Percentiles rank a stretch among this genome's conserved stretches.
Conservation (phyloP, 2,113 vertebrate species). For the Lophura nycthemera region DNA sequence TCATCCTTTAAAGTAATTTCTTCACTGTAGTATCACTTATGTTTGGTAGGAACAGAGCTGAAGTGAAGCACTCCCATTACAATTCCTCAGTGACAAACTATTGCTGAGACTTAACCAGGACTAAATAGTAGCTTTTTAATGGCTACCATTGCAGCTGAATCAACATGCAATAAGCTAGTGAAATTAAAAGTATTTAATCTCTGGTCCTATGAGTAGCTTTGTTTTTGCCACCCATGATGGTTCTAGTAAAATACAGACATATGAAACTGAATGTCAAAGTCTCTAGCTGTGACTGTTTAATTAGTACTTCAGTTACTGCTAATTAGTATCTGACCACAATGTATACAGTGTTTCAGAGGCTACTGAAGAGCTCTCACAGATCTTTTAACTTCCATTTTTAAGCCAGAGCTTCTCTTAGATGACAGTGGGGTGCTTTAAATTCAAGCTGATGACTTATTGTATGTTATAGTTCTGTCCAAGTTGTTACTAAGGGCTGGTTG, state of each 20-base stretch:
- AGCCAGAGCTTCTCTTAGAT: neutral
- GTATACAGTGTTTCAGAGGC: neutral
- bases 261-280: neutral
- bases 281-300: slow-evolving; percentile 31
- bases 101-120: neutral
- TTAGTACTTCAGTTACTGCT: slow-evolving; percentile 29
- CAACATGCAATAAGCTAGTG: slow-evolving; percentile 36
- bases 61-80: neutral
- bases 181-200: slow-evolving; percentile 46
- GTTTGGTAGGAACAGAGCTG: neutral
- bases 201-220: neutral
- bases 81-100: neutral
- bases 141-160: slow-evolving; percentile 8
- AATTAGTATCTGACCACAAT: slow-evolving; percentile 45
- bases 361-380: neutral
- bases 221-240: neutral
- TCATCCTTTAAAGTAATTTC: neutral
- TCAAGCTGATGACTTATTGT: neutral
- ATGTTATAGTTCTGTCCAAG: neutral
- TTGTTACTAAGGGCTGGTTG: neutral
- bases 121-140: slow-evolving; percentile 34
- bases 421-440: neutral
- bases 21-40: neutral
- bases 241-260: neutral
- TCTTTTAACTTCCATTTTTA: slow-evolving; percentile 4